Evolutionary conservation across 2,113 vertebrate species (phyloP).

Genomic region (Prunella himalayana): DNA sequence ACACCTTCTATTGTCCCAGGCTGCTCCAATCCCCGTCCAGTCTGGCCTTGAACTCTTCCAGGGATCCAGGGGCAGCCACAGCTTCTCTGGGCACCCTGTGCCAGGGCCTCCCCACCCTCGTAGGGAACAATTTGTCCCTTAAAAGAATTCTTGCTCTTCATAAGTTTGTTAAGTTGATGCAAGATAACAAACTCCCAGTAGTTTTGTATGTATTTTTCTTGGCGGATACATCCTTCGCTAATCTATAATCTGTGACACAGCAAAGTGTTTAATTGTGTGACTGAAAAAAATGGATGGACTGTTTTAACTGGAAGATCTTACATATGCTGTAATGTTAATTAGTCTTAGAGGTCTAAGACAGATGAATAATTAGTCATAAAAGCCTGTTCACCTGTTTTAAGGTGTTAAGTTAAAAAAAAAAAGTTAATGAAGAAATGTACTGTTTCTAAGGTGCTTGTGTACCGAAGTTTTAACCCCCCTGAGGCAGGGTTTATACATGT

Average conservation of each 20-base stretch:
- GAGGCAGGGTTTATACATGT: background rate
- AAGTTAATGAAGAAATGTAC: background rate
- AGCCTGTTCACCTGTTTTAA: background rate
- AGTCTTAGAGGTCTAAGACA: background rate
- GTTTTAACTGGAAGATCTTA: background rate
- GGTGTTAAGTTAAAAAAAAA: background rate
- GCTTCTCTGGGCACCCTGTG: background rate
- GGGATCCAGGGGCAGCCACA: background rate
- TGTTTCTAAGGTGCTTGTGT: background rate
- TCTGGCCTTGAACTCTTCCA: background rate
- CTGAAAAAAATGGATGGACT: background rate
- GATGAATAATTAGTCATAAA: background rate
- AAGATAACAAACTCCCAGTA: background rate
- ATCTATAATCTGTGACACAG: background rate
- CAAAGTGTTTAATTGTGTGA: background rate
- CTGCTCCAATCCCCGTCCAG: rapidly evolving
- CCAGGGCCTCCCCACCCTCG: background rate
- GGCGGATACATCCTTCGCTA: background rate
- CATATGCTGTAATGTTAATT: background rate
- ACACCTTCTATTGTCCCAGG: background rate
- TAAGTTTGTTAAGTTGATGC: background rate
- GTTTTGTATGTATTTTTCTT: background rate
- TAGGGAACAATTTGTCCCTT: rapidly evolving
- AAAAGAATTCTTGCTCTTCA: background rate
- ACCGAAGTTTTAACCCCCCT: background rate